phyloP scores from a whole-genome alignment of 2,797 vertebrate genomes.

The Phyllotis vaccarum region DNA sequence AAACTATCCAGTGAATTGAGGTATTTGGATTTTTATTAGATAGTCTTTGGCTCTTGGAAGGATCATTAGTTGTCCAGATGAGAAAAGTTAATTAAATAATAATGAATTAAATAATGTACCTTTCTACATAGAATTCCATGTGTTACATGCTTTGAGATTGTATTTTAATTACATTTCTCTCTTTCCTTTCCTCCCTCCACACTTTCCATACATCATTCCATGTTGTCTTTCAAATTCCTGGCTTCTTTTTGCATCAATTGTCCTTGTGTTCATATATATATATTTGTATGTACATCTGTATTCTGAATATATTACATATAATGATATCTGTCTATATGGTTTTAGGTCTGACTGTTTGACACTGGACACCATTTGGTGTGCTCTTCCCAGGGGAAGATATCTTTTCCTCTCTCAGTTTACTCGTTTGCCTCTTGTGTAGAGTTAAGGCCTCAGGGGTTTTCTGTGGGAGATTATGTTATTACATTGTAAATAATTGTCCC shows the following conservation, averaged over 20 bases:
- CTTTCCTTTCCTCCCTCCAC: not conserved
- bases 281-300: not conserved
- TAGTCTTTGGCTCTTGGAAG: not conserved
- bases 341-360: too few relatives aligned
- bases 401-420: not conserved
- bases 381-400: not conserved
- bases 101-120: too few relatives aligned
- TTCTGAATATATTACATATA: not conserved
- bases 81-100: not conserved
- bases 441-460: not conserved
- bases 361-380: not conserved
- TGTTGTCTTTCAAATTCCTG: not conserved
- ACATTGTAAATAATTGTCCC: too few relatives aligned
- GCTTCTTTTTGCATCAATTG: not conserved
- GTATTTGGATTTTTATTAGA: not conserved
- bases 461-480: too few relatives aligned
- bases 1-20: not conserved
- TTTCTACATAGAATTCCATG: not conserved
- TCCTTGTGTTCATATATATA: not conserved
- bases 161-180: not conserved
- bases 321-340: not conserved
- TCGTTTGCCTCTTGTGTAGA: not conserved
- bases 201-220: not conserved
- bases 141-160: not conserved
- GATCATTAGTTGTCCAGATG: not conserved